phyloP scores from a whole-genome alignment of 2,888 invertebrate species.

The Epinotia ramella region DNA sequence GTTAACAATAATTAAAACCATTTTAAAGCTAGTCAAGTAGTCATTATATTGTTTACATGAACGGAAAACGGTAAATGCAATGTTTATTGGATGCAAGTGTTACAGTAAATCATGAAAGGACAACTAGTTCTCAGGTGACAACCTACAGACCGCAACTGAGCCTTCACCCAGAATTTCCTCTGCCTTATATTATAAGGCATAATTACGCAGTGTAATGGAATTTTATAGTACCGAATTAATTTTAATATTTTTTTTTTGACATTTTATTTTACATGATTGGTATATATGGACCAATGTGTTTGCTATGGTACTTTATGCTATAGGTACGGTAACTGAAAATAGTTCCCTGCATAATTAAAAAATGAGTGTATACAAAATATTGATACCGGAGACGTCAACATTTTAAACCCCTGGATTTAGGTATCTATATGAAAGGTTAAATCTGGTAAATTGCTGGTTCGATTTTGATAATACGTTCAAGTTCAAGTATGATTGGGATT shows the following conservation, averaged over 20 bases:
- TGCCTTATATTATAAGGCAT: conserved; percentile 1
- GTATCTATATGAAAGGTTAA: too few species aligned
- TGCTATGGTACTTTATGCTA: too few species aligned
- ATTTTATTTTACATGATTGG: too few species aligned
- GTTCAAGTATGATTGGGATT: too few species aligned
- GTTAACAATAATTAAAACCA: not conserved
- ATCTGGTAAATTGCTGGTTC: too few species aligned
- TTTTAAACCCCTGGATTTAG: too few species aligned
- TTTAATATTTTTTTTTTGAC: not conserved
- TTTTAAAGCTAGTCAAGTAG: not conserved
- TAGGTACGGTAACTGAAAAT: too few species aligned
- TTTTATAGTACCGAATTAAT: not conserved
- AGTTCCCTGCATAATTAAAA: too few species aligned
- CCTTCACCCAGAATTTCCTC: conserved; percentile 40
- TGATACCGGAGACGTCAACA: too few species aligned
- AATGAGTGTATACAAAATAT: too few species aligned
- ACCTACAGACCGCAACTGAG: conserved; percentile 27
- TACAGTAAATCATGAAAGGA: conserved; percentile 34
- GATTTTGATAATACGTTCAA: too few species aligned
- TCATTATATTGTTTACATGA: conserved; percentile 5
- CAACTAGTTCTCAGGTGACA: conserved; percentile 38
- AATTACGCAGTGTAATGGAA: conserved; percentile 8
- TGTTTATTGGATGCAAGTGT: conserved; percentile 1
- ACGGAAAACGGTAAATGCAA: conserved; percentile 9
- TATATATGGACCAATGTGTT: too few species aligned